These are phyloP conservation scores for Tenebrio molitor DNA, from an alignment of 1,140 invertebrate genomes.

Conservation along the genomic window DNA sequence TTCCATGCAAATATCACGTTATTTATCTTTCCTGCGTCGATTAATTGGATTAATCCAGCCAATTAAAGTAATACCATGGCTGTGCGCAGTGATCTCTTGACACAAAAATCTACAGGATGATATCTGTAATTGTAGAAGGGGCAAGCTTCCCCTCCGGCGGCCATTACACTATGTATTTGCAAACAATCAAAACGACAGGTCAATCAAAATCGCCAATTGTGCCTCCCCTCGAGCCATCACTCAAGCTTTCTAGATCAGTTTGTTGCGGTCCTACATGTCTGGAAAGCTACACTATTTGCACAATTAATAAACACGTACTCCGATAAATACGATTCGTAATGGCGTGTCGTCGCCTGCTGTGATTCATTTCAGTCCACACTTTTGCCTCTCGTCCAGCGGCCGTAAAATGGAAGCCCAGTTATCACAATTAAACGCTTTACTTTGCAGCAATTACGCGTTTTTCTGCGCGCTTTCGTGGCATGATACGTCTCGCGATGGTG, in stretches of 20 bases:
- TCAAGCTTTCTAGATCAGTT: constrained; percentile 14
- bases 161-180: constrained; percentile 4
- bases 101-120: constrained; percentile 12
- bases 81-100: constrained; percentile 3
- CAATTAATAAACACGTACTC: constrained; percentile 10
- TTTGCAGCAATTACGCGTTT: background rate
- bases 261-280: too few relatives aligned
- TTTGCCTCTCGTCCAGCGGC: constrained; percentile 17
- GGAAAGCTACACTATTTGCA: background rate
- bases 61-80: constrained; percentile 10
- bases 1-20: background rate
- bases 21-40: constrained; percentile 4
- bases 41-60: constrained; percentile 3
- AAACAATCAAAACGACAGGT: too few relatives aligned
- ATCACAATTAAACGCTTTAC: constrained; percentile 4
- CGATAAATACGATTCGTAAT: constrained; percentile 1
- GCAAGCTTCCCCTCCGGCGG: constrained; percentile 17
- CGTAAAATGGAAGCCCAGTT: background rate
- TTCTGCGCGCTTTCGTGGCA: too few relatives aligned
- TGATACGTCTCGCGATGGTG: background rate
- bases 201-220: too few relatives aligned
- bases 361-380: constrained; percentile 6
- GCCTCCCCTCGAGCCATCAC: background rate
- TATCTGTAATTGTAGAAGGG: background rate
- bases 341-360: background rate